Conservation (phyloP, 2,797 vertebrate genomes). For the Parambassis ranga region DNA sequence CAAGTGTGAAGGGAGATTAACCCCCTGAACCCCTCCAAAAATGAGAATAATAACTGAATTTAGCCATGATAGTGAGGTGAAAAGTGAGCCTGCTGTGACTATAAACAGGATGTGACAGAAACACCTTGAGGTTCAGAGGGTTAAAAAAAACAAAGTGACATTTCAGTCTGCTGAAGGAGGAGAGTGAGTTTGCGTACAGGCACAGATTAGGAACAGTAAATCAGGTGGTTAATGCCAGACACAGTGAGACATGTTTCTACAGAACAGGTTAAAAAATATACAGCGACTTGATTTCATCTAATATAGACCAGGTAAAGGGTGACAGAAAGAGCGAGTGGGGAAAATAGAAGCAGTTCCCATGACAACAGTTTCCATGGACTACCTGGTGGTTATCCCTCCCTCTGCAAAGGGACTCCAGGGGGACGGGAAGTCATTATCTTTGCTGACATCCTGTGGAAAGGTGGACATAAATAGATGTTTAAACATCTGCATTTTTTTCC, state of each 20-base stretch:
- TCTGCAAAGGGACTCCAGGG: conserved; percentile 94
- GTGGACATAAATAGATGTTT: conserved; percentile 15
- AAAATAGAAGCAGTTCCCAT: conserved; percentile 51
- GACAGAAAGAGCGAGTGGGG: background rate
- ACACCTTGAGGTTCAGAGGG: no score
- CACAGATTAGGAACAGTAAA: conserved; percentile 28
- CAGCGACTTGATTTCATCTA: no score
- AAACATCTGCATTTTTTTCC: background rate
- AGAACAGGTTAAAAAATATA: background rate
- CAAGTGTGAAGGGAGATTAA: conserved; percentile 52
- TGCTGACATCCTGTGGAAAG: conserved; percentile 86
- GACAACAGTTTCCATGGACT: conserved; percentile 67
- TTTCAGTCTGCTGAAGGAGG: conserved; percentile 16
- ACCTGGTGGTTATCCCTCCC: conserved; percentile 87
- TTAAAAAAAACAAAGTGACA: conserved; percentile 15
- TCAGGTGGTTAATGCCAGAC: conserved; percentile 20
- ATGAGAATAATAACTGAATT: no score
- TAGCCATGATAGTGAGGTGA: no score
- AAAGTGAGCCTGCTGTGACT: no score
- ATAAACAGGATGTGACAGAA: no score
- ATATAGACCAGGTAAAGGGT: conserved; percentile 3
- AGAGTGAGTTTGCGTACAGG: conserved; percentile 35
- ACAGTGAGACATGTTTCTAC: background rate
- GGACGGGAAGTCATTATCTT: conserved; percentile 88
- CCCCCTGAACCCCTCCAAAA: no score